Conservation (phyloP, 2,888 invertebrate genomes). For the Cephus rjabovi region DNA sequence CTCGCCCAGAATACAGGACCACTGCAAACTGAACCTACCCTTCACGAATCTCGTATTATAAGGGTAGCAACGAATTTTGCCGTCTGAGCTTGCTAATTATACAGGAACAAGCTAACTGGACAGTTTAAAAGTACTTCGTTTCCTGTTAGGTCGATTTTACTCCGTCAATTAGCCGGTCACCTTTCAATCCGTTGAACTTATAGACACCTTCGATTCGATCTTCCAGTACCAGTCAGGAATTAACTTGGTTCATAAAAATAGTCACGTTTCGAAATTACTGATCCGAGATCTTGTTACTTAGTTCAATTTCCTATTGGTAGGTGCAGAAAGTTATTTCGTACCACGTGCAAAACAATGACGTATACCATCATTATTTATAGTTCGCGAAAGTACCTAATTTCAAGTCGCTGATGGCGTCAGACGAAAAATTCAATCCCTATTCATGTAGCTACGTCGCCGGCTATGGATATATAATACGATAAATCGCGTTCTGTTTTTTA, state of each 20-base stretch:
- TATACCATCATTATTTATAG: conserved; percentile 30
- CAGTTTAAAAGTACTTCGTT: background rate
- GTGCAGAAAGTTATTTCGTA: background rate
- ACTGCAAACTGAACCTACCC: background rate
- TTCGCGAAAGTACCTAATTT: conserved; percentile 19
- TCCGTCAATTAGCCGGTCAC: background rate
- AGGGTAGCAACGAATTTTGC: no score
- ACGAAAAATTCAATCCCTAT: conserved; percentile 24
- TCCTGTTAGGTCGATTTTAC: background rate
- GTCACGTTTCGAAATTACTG: background rate
- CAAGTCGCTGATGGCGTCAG: conserved; percentile 10
- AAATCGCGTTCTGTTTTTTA: conserved; percentile 34
- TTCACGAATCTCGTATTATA: background rate
- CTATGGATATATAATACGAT: conserved; percentile 14
- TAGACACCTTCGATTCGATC: background rate
- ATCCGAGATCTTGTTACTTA: background rate
- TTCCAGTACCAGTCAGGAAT: background rate
- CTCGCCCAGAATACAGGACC: background rate
- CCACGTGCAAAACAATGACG: background rate
- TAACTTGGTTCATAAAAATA: background rate
- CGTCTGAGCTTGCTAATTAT: background rate
- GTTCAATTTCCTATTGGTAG: background rate
- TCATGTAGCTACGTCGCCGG: conserved; percentile 3
- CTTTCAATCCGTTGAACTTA: background rate
- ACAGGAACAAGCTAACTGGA: background rate